Conservation (phyloP, 1,140 invertebrate genomes). For the Orius insidiosus region DNA sequence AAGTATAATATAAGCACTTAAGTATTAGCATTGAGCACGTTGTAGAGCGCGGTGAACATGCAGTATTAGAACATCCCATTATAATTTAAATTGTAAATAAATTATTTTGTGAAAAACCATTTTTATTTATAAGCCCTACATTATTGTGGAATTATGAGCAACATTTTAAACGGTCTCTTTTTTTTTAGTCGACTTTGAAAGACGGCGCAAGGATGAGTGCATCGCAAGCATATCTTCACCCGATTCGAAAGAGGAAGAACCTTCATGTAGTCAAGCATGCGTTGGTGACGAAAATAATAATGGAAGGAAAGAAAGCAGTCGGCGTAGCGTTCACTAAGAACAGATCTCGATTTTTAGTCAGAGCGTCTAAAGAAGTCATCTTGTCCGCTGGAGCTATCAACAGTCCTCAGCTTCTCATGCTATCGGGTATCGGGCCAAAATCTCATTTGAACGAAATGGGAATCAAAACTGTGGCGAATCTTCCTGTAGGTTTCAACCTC, state of each 20-base stretch:
- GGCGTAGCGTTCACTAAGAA: slow-evolving; percentile 35
- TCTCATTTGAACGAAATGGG: slow-evolving; percentile 28
- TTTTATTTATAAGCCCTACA: no score
- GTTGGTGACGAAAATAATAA: slow-evolving; percentile 29
- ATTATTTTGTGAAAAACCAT: no score
- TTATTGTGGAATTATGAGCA: no score
- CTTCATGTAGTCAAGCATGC: slow-evolving; percentile 29
- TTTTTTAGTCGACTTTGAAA: slow-evolving; percentile 34
- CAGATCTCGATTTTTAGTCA: slow-evolving; percentile 24
- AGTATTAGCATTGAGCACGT: no score
- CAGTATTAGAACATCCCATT: no score
- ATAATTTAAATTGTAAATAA: no score
- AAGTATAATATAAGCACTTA: no score
- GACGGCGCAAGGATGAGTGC: slow-evolving; percentile 48
- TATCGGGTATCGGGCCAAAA: slow-evolving; percentile 47
- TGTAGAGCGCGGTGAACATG: no score
- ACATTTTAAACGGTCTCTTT: slow-evolving; percentile 17
- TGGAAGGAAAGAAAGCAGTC: slow-evolving; percentile 39
- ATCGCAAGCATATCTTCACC: slow-evolving; percentile 31
- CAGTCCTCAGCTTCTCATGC: slow-evolving; percentile 45
- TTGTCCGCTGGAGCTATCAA: slow-evolving; percentile 41
- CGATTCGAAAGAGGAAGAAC: slow-evolving; percentile 26
- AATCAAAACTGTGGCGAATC: slow-evolving; percentile 38
- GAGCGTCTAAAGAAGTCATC: slow-evolving; percentile 37
- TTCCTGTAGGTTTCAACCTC: slow-evolving; percentile 62